These are phyloP conservation scores for Tetramorium alpestre DNA, from an alignment of 1,140 invertebrate species.

Conservation along the genomic window DNA sequence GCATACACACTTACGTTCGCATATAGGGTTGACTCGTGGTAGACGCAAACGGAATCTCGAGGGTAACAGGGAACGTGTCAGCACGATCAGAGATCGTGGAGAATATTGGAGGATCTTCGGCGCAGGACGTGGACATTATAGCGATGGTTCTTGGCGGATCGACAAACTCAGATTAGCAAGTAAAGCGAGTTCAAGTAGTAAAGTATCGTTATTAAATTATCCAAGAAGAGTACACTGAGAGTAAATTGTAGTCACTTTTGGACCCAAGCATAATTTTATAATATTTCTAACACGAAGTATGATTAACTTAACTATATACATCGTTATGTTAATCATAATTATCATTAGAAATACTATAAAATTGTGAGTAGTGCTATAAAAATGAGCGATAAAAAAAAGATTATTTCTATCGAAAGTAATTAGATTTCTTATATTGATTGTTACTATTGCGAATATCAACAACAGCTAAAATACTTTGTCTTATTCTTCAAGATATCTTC, in stretches of 20 bases:
- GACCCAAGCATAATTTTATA: no score
- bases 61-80: background rate
- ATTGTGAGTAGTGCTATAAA: no score
- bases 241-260: no score
- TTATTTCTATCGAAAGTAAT: background rate
- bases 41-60: background rate
- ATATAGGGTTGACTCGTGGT: constrained; percentile 1
- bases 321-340: no score
- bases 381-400: background rate
- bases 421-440: background rate
- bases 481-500: background rate
- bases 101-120: background rate
- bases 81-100: background rate
- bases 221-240: no score
- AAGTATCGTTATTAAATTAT: background rate
- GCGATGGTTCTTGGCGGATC: constrained; percentile 29
- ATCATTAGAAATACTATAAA: no score
- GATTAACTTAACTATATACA: no score
- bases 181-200: background rate
- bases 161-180: background rate
- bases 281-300: no score
- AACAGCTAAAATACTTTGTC: background rate
- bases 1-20: background rate
- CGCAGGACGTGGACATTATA: constrained; percentile 17
- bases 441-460: background rate